A percentile compares a stretch with the other conserved stretches of the same genome.
phyloP scores from a whole-genome alignment of 2,797 vertebrate genomes.

The Coluber constrictor region DNA sequence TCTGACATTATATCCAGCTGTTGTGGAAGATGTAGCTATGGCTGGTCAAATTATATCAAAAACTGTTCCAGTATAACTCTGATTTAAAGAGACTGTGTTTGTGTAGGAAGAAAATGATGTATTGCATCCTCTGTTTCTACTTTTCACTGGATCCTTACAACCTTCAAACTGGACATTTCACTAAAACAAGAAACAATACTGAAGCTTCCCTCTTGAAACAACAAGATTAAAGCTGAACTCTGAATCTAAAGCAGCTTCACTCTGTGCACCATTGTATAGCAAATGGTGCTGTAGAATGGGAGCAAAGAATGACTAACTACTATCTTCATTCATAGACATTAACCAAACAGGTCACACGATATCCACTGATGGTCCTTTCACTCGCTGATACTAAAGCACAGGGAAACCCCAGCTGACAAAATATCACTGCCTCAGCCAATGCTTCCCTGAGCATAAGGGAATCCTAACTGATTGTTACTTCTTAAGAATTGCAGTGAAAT shows the following conservation, averaged over 20 bases:
- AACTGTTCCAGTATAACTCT: neutral
- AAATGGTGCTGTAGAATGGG: neutral
- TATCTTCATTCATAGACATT: neutral
- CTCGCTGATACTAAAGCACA: neutral
- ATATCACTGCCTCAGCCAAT: neutral
- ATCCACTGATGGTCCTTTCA: neutral
- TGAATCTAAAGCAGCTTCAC: neutral
- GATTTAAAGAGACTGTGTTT: too few relatives aligned
- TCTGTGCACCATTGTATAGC: neutral
- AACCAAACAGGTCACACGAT: neutral
- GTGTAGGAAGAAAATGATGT: neutral
- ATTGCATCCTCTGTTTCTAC: neutral
- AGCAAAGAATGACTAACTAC: neutral
- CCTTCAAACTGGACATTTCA: neutral
- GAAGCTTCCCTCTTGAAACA: neutral
- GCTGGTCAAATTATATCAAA: too few relatives aligned
- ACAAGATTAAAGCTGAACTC: neutral
- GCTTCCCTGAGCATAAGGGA: neutral
- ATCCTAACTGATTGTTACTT: neutral
- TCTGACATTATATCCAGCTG: neutral
- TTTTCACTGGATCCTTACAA: neutral
- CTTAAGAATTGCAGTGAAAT: neutral
- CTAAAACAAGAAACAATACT: neutral
- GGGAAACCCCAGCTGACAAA: neutral
- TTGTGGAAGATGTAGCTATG: neutral